Conservation (phyloP, 2,113 vertebrate genomes). For the Calyptommatus sinebrachiatus region DNA sequence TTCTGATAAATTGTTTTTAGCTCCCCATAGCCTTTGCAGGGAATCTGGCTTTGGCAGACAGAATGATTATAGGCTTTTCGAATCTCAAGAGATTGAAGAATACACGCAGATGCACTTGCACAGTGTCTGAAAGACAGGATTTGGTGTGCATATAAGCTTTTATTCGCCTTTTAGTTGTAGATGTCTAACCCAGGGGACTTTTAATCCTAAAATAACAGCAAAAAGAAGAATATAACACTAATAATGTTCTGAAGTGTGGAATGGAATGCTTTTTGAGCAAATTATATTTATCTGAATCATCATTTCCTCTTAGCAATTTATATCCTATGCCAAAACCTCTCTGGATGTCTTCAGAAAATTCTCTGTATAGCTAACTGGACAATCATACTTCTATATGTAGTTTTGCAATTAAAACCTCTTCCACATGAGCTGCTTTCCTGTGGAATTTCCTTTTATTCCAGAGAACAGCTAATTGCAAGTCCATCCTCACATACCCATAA, state of each 20-base stretch:
- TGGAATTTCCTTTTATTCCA: no score
- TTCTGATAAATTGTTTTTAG: conserved; percentile 51
- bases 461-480: no score
- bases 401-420: background rate
- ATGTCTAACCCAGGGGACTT: conserved; percentile 59
- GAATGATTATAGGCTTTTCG: conserved; percentile 54
- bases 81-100: background rate
- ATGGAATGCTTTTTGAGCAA: conserved; percentile 34
- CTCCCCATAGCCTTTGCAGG: conserved; percentile 54
- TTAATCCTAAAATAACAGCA: conserved; percentile 70
- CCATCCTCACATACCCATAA: no score
- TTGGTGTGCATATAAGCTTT: conserved; percentile 33
- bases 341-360: rapidly evolving
- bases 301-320: background rate
- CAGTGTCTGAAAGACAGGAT: conserved; percentile 24
- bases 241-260: conserved; percentile 45
- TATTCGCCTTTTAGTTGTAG: conserved; percentile 49
- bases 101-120: background rate
- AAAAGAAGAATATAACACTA: conserved; percentile 49
- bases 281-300: rapidly evolving
- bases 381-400: background rate
- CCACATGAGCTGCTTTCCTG: no score
- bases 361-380: background rate
- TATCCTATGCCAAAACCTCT: background rate
- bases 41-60: conserved; percentile 46